Evolutionary conservation across 2,797 vertebrate species (phyloP), one percentile per base, ranked within the genome.

Genomic region (Knipowitschia caucasica): DNA sequence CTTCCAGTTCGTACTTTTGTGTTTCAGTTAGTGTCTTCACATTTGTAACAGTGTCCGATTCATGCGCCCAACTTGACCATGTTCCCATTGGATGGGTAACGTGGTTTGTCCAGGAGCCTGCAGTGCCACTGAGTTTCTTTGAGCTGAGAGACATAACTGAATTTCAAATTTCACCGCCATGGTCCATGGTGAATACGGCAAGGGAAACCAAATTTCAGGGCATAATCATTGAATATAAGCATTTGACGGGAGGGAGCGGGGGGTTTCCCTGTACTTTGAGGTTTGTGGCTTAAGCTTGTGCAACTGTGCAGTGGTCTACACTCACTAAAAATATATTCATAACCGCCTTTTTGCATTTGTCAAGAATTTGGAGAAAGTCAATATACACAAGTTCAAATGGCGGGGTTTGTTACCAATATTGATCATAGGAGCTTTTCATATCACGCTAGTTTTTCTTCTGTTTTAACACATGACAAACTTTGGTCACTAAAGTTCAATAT

Each of bases 11-110:
- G n/a, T n/a, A n/a, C n/a, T n/a, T 38, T 38, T 38, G 45, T 17
- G 10, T 40, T 2, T 54, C 55, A 12, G 39, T 67, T 1, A 65
- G 17, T 21, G 53, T 73, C n/a, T 38, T 53, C 0, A 36, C 71
- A 67, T 68, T n/a, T 55, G 49, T 4, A 76, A 23, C 10, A 67
- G 30, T 38, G 35, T 64, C 1, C 52, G 25, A 14, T 49, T 59
- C 29, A 63, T 42, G 0, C 11, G 11, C 4, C 60, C 53, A 1
- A 70, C 64, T 25, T 77, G 18, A 2, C 30, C 54, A n/a, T n/a
- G n/a, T n/a, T n/a, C n/a, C n/a, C n/a, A n/a, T n/a, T n/a, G n/a
- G n/a, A n/a, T n/a, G n/a, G n/a, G n/a, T 50, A 68, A 8, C 39
- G 54, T 21, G 65, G n/a, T n/a, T 62, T 42, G 62, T 57, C 9